These are phyloP conservation scores for Phrixothrix hirtus DNA, from an alignment of 2,888 invertebrate species.

Conservation along the genomic window DNA sequence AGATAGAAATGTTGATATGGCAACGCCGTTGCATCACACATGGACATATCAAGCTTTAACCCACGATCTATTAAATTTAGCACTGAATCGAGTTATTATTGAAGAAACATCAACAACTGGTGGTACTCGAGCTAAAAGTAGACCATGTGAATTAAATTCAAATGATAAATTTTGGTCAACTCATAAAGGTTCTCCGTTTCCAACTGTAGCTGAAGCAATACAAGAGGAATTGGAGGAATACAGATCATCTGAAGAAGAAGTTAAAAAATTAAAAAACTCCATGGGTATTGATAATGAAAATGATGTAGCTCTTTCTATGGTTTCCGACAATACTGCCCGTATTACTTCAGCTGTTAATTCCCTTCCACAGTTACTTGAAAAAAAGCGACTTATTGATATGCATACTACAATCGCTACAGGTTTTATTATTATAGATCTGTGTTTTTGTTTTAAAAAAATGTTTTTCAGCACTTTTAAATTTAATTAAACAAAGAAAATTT, in stretches of 20 bases:
- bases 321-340: constrained; percentile 90
- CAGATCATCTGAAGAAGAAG: constrained; percentile 88
- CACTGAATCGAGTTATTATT: constrained; percentile 72
- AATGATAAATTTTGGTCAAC: constrained; percentile 90
- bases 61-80: constrained; percentile 92
- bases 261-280: constrained; percentile 89
- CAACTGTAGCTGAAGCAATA: constrained; percentile 96
- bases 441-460: constrained; percentile 1
- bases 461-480: constrained; percentile 69
- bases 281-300: constrained; percentile 93
- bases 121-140: constrained; percentile 73
- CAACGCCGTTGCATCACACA: constrained; percentile 97
- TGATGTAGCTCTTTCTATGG: constrained; percentile 82
- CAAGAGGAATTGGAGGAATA: constrained; percentile 98
- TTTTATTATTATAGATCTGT: constrained; percentile 10
- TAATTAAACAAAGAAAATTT: constrained; percentile 84
- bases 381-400: constrained; percentile 97
- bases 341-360: constrained; percentile 95
- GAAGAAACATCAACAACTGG: constrained; percentile 50
- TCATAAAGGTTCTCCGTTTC: constrained; percentile 93
- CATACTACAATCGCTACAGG: constrained; percentile 98
- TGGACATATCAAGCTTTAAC: constrained; percentile 99
- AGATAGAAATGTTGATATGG: constrained; percentile 94
- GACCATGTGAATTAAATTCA: constrained; percentile 87
- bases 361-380: constrained; percentile 94